phyloP scores from a whole-genome alignment of 2,888 invertebrate species.

The Melieria omissa region DNA sequence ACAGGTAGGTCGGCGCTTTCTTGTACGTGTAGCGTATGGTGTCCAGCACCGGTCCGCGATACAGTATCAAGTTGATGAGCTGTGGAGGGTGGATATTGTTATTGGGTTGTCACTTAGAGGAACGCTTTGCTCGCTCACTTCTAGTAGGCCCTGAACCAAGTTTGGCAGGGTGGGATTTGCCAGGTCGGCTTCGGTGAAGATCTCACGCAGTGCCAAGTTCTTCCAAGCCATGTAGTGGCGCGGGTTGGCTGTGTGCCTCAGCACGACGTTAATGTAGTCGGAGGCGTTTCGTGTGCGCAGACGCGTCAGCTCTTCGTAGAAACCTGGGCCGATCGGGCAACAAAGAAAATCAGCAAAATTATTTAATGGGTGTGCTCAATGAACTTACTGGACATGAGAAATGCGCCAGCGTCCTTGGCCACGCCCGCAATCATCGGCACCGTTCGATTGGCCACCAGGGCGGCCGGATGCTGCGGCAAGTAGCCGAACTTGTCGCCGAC shows the following conservation, averaged over 20 bases:
- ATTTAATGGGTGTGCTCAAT: not conserved
- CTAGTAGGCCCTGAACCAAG: constrained; percentile 56
- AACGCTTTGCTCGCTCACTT: constrained; percentile 43
- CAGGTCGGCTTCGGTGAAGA: constrained; percentile 54
- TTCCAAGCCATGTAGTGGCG: constrained; percentile 56
- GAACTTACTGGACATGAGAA: constrained; percentile 65
- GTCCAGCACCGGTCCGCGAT: constrained; percentile 60
- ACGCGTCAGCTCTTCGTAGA: constrained; percentile 54
- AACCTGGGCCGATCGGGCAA: constrained; percentile 45
- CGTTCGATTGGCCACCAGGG: constrained; percentile 50
- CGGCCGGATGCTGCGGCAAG: constrained; percentile 57
- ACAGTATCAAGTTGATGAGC: constrained; percentile 60
- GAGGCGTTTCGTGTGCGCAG: constrained; percentile 55
- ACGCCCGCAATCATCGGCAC: constrained; percentile 67
- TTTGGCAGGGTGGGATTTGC: constrained; percentile 43
- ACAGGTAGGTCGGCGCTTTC: constrained; percentile 65
- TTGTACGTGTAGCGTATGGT: constrained; percentile 55
- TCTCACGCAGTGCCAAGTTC: constrained; percentile 57
- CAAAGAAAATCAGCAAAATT: not conserved
- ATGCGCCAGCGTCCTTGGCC: constrained; percentile 68
- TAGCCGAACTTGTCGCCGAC: constrained; percentile 61
- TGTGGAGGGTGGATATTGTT: constrained; percentile 33
- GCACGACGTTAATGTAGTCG: constrained; percentile 59
- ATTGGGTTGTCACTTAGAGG: not conserved
- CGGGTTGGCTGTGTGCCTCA: constrained; percentile 56